Percentiles rank a stretch among this genome's conserved stretches.
Conservation (phyloP, 2,888 invertebrate species). For the Aethes cnicana region DNA sequence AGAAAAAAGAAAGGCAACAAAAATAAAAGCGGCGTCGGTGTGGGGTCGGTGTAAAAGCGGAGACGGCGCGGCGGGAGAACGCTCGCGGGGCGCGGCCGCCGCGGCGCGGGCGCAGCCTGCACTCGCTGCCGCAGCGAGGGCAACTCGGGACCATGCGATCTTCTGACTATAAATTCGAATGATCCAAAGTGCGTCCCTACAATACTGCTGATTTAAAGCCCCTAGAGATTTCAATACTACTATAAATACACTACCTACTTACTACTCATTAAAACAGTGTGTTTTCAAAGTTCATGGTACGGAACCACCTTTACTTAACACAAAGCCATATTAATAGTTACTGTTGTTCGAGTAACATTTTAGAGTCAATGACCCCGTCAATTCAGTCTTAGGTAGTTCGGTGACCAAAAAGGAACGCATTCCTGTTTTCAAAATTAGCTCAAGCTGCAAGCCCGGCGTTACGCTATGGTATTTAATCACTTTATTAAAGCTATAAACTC, state of each 20-base stretch:
- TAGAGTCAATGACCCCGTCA: conserved; percentile 48
- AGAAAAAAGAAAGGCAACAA: conserved; percentile 71
- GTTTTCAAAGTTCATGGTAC: neutral
- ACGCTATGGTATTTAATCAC: conserved; percentile 71
- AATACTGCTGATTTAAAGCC: no score
- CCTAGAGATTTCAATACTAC: no score
- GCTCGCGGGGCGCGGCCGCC: conserved; percentile 5
- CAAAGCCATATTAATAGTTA: neutral
- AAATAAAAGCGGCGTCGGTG: conserved; percentile 38
- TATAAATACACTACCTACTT: no score
- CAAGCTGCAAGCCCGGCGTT: conserved; percentile 55
- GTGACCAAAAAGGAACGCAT: conserved; percentile 36
- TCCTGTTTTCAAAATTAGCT: conserved; percentile 66
- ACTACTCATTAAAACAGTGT: neutral
- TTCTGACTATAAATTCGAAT: no score
- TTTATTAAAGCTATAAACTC: conserved; percentile 69
- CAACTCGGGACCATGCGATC: no score
- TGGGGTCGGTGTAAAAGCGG: conserved; percentile 26
- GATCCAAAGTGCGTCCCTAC: no score
- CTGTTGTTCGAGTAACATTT: neutral
- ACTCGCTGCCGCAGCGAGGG: no score
- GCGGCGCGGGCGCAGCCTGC: conserved; percentile 5
- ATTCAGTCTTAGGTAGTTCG: conserved; percentile 23
- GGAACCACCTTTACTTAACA: neutral
- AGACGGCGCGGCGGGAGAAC: conserved; percentile 21